Evolutionary conservation across 1,140 invertebrate species (phyloP).

Genomic region (Aricia agestis): DNA sequence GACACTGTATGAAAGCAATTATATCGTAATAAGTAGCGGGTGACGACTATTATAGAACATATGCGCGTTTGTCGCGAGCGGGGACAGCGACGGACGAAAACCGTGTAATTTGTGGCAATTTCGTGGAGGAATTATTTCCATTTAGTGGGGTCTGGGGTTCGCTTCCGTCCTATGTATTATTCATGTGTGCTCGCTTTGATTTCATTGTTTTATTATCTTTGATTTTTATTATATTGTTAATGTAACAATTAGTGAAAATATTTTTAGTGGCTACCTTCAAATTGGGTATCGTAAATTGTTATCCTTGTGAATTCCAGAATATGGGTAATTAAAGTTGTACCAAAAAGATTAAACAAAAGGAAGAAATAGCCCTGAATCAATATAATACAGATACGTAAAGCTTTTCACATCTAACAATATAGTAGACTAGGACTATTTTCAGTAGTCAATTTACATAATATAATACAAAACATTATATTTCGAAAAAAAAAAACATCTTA

Average conservation of each 20-base stretch:
- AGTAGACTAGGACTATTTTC: too few species aligned
- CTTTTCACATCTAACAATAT: too few species aligned
- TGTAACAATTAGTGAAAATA: neutral
- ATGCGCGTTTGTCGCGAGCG: conserved; percentile 6
- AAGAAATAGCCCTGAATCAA: too few species aligned
- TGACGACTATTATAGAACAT: conserved; percentile 6
- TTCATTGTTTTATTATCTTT: neutral
- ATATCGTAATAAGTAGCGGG: neutral
- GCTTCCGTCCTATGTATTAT: neutral
- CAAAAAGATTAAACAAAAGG: too few species aligned
- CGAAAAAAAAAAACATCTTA: neutral
- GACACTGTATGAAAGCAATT: neutral
- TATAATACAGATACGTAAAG: too few species aligned
- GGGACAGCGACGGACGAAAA: neutral
- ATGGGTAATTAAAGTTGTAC: too few species aligned
- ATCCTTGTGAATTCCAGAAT: too few species aligned
- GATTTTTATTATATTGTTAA: neutral
- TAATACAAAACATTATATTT: too few species aligned
- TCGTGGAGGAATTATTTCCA: conserved; percentile 8
- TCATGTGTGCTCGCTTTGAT: neutral
- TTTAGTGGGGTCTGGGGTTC: conserved; percentile 12
- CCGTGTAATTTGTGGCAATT: conserved; percentile 9
- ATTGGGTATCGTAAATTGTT: too few species aligned
- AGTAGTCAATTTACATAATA: too few species aligned
- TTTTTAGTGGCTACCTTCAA: too few species aligned